phyloP scores from a whole-genome alignment of 2,888 invertebrate species.

The Colostygia pectinataria region DNA sequence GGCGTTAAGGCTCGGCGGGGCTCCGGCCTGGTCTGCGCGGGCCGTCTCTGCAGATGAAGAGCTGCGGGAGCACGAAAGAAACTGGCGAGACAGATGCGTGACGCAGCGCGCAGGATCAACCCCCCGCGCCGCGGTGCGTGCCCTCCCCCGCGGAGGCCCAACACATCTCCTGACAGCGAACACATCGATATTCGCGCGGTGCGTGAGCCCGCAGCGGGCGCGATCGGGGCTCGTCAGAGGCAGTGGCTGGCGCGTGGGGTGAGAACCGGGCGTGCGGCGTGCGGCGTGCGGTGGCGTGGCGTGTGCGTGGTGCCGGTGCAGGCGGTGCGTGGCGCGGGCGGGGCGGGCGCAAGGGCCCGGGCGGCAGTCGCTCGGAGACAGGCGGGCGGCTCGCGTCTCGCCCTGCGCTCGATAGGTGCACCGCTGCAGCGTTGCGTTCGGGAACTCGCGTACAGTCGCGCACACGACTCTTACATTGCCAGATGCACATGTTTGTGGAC shows the following conservation, averaged over 20 bases:
- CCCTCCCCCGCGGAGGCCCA: conserved; percentile 47
- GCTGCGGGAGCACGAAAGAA: conserved; percentile 73
- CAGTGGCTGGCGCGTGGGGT: conserved; percentile 50
- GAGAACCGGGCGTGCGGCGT: conserved; percentile 54
- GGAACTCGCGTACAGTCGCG: conserved; percentile 60
- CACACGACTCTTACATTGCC: conserved; percentile 49
- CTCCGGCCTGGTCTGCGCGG: conserved; percentile 22
- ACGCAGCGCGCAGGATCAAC: conserved; percentile 79
- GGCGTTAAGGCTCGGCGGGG: conserved; percentile 18
- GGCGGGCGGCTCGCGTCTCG: conserved; percentile 75
- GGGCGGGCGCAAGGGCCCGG: conserved; percentile 69
- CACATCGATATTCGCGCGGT: conserved; percentile 78
- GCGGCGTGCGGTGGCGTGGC: conserved; percentile 55
- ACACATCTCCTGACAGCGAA: conserved; percentile 59
- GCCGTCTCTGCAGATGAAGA: conserved; percentile 73
- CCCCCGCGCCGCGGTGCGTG: conserved; percentile 62
- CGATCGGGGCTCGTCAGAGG: conserved; percentile 41
- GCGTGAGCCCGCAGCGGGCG: conserved; percentile 65
- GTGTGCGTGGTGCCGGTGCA: conserved; percentile 51
- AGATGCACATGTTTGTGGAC: conserved; percentile 43
- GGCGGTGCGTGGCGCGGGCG: conserved; percentile 56
- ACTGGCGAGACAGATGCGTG: conserved; percentile 77
- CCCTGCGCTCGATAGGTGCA: conserved; percentile 58
- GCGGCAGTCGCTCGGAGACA: conserved; percentile 77
- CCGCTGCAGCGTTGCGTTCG: conserved; percentile 64